phyloP scores from a whole-genome alignment of 2,888 invertebrate species.

The Nemoura dubitans region DNA sequence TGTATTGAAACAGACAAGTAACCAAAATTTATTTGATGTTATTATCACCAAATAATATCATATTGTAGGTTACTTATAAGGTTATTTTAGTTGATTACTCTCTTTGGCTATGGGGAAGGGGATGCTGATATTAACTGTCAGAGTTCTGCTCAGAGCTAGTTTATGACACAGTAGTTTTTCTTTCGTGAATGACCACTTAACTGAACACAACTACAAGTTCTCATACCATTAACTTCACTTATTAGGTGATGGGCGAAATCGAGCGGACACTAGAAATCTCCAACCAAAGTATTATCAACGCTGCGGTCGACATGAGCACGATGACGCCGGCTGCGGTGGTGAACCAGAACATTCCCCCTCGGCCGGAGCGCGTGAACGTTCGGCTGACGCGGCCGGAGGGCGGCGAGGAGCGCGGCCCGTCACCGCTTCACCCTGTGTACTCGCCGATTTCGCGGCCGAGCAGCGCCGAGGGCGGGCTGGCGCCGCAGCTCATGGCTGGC shows the following conservation, averaged over 20 bases:
- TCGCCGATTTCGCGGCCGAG: slow-evolving; percentile 61
- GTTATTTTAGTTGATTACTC: too few species aligned
- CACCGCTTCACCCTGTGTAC: slow-evolving; percentile 56
- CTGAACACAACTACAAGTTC: too few species aligned
- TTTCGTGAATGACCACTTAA: too few species aligned
- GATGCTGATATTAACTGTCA: too few species aligned
- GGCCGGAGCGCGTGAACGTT: slow-evolving; percentile 68
- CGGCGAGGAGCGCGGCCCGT: slow-evolving; percentile 47
- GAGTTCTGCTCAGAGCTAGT: too few species aligned
- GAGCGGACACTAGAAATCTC: slow-evolving; percentile 88
- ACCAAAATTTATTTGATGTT: too few species aligned
- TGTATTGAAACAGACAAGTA: too few species aligned
- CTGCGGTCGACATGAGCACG: slow-evolving; percentile 87
- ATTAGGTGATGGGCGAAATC: slow-evolving; percentile 71
- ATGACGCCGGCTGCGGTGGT: slow-evolving; percentile 64
- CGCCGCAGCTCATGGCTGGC: slow-evolving; percentile 41
- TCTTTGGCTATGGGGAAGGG: too few species aligned
- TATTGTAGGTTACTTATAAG: too few species aligned
- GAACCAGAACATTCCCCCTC: slow-evolving; percentile 66
- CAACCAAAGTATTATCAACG: slow-evolving; percentile 88
- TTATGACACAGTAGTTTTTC: too few species aligned
- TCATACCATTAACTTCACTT: not conserved
- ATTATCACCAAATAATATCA: too few species aligned
- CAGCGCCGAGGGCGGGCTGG: slow-evolving; percentile 56
- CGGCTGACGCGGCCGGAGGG: slow-evolving; percentile 54